phyloP scores from a whole-genome alignment of 1,140 invertebrate species.

The Drosophila suzukii region DNA sequence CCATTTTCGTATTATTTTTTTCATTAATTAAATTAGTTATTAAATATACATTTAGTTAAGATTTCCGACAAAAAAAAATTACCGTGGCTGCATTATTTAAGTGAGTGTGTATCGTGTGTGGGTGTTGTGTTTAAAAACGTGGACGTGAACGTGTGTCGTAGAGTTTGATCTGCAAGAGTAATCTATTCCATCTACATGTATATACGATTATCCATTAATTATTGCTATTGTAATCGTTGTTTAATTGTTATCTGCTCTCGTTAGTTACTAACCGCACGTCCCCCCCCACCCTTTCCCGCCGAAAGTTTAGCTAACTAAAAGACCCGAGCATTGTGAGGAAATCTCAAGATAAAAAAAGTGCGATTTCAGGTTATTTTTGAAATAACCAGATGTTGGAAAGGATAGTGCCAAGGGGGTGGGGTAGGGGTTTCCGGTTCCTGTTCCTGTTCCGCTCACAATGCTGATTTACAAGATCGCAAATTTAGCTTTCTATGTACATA shows the following conservation, averaged over 20 bases:
- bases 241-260: constrained; percentile 18
- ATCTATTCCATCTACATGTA: constrained; percentile 20
- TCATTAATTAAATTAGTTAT: constrained; percentile 71
- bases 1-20: constrained; percentile 22
- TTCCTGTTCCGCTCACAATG: constrained; percentile 33
- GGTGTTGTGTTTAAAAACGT: constrained; percentile 37
- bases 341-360: constrained; percentile 25
- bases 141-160: constrained; percentile 17
- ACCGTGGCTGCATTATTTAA: constrained; percentile 29
- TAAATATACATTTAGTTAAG: constrained; percentile 77
- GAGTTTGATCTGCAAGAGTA: constrained; percentile 19
- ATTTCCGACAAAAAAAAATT: constrained; percentile 58
- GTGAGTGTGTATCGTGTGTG: constrained; percentile 11
- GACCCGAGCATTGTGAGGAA: constrained; percentile 26
- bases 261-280: constrained; percentile 4
- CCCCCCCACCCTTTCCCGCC: neutral
- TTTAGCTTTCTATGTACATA: constrained; percentile 18
- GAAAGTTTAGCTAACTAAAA: constrained; percentile 40
- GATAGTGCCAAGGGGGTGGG: neutral
- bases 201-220: constrained; percentile 31
- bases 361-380: constrained; percentile 27
- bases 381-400: constrained; percentile 22
- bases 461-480: constrained; percentile 39
- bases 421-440: neutral
- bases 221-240: constrained; percentile 54